Conservation (phyloP, 2,888 invertebrate genomes). For the Zele albiditarsus region DNA sequence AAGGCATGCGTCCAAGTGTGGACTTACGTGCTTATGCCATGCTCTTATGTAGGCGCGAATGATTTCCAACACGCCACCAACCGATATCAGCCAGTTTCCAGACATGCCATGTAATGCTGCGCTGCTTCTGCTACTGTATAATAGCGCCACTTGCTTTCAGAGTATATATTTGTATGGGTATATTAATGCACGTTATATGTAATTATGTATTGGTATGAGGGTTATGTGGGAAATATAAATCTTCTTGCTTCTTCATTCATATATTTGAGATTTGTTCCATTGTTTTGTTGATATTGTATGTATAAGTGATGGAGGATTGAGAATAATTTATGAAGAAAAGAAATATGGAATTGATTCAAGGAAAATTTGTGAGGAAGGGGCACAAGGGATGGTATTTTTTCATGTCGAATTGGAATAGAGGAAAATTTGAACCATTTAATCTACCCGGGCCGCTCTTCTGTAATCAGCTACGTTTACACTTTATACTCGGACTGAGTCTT, state of each 20-base stretch:
- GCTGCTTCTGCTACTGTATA: constrained; percentile 29
- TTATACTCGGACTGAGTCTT: too few species aligned
- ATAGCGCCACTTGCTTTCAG: constrained; percentile 6
- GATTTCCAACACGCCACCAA: constrained; percentile 62
- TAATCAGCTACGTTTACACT: too few species aligned
- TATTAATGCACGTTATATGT: background rate
- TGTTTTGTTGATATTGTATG: too few species aligned
- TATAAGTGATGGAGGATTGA: too few species aligned
- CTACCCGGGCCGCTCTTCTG: too few species aligned
- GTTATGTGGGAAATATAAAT: background rate
- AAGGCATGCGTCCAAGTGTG: constrained; percentile 64
- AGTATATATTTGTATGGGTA: background rate
- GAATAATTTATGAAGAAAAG: too few species aligned
- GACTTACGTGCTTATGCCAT: constrained; percentile 63
- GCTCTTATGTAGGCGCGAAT: constrained; percentile 61
- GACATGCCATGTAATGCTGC: constrained; percentile 48
- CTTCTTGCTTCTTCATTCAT: background rate
- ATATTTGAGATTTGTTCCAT: background rate
- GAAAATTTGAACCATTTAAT: too few species aligned
- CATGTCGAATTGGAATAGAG: too few species aligned
- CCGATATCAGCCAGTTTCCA: constrained; percentile 59
- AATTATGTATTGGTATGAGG: background rate
- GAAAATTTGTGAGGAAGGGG: too few species aligned
- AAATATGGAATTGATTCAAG: too few species aligned
- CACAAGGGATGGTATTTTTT: too few species aligned